A percentile compares a stretch with the other conserved stretches of the same genome.
Evolutionary conservation across 1,140 invertebrate species (phyloP).

Genomic region (Brachionus plicatilis): DNA sequence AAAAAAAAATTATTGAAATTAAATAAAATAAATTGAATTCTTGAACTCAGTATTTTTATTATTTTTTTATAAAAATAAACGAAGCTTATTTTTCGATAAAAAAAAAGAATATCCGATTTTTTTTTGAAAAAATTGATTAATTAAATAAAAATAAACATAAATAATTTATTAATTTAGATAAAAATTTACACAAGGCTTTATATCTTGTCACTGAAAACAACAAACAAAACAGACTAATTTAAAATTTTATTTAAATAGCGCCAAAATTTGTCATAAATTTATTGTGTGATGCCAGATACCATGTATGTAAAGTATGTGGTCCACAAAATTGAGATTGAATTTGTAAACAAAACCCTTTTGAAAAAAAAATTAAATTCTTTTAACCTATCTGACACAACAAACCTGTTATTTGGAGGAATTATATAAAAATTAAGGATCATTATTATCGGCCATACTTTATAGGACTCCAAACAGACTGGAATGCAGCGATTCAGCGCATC

Average conservation of each 20-base stretch:
- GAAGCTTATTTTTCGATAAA: no score
- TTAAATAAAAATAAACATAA: no score
- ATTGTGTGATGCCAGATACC: background rate
- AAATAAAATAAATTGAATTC: no score
- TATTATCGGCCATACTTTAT: slow-evolving; percentile 11
- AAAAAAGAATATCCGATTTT: no score
- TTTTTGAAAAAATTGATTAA: no score
- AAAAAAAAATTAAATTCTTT: background rate
- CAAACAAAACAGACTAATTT: background rate
- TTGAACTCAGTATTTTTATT: no score
- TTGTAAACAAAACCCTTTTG: background rate
- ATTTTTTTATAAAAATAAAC: no score
- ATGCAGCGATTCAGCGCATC: background rate
- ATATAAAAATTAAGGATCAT: slow-evolving; percentile 17
- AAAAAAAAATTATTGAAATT: no score
- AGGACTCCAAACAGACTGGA: background rate
- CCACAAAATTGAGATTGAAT: background rate
- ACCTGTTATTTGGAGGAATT: background rate
- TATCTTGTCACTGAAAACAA: background rate
- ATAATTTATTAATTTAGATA: background rate
- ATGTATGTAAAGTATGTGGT: slow-evolving; percentile 4
- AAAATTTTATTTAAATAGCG: background rate
- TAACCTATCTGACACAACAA: background rate
- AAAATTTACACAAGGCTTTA: background rate
- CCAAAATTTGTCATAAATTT: background rate